Evolutionary conservation across 2,113 vertebrate genomes (phyloP), one percentile per base, ranked within the genome.

Genomic region (Desmodus rotundus): DNA sequence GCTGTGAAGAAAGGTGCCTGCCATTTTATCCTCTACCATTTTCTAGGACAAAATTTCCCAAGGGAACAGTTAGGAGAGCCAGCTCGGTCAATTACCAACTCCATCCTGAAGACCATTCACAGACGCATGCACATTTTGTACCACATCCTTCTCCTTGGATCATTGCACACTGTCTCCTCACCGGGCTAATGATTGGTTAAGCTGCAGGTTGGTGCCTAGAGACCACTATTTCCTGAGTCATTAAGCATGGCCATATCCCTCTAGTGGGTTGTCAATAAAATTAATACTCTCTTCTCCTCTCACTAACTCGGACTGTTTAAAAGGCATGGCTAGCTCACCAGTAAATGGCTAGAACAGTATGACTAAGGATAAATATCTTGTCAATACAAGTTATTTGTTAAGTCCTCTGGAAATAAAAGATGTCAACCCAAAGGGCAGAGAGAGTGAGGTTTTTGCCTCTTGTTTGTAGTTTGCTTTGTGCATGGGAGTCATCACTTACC

Each of bases 1-100:
- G 33, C 54, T 86, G 1, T 86, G 41, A 41, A 47, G 56, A 65
- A 38, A 31, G 54, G 31, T 11, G 36, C 4, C 24, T 84, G n/a
- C 65, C 26, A 19, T 76, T 63, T 95, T 77, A 52, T 81, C 33
- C 84, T 85, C n/a, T 54, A 56, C 14, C 38, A 28, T 88, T 91
- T 77, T 92, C 89, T 84, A 93, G 83, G 68, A 78, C 78, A 86
- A 45, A 50, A 63, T 91, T 96, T 87, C 63, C 65, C 12, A 70
- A 52, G 7, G 50, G 78, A 95, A 47, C 15, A 61, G 47, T 87
- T 47, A 88, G 70, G 78, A 86, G 17, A 82, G 33, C 1, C 3
- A 54, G 36, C 33, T 26, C 65, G 24, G 15, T 56, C 72, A 72
- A 65, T 43, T 43, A 38, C 63, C 26, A 77, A 20, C 13, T 33